A percentile compares a stretch with the other conserved stretches of the same genome.
Conservation (phyloP, 2,888 invertebrate genomes). For the Apodemia duryi region DNA sequence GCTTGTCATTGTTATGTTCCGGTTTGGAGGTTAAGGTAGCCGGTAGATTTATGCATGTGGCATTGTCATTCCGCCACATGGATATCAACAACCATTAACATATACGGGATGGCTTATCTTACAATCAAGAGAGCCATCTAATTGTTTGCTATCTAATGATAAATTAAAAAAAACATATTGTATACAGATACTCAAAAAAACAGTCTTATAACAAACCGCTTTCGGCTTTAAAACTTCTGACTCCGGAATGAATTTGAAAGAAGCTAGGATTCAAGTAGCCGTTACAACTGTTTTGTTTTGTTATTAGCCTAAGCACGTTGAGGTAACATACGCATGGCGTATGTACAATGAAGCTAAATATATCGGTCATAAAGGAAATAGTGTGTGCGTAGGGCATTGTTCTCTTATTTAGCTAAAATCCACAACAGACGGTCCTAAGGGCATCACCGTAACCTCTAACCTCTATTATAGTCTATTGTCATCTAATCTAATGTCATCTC, state of each 20-base stretch:
- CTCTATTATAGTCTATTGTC: constrained; percentile 59
- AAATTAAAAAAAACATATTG: too few species aligned
- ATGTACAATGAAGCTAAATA: constrained; percentile 5
- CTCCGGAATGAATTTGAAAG: neutral
- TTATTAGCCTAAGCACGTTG: constrained; percentile 9
- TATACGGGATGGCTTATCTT: too few species aligned
- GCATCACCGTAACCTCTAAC: constrained; percentile 62
- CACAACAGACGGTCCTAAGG: constrained; percentile 54
- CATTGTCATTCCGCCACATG: too few species aligned
- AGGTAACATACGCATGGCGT: neutral
- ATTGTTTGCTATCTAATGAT: too few species aligned
- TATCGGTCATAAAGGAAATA: constrained; percentile 37
- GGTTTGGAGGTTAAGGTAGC: too few species aligned
- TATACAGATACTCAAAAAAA: too few species aligned
- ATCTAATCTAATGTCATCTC: constrained; percentile 32
- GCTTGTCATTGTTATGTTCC: too few species aligned
- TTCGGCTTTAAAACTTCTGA: too few species aligned
- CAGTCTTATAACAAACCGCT: too few species aligned
- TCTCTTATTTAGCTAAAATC: constrained; percentile 42
- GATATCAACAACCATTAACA: too few species aligned
- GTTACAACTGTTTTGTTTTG: neutral
- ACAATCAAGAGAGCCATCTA: too few species aligned
- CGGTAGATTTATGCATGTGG: too few species aligned
- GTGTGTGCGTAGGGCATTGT: constrained; percentile 66
- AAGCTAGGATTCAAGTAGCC: neutral